These are phyloP conservation scores for Nemotelus nigrinus DNA, from an alignment of 2,888 invertebrate species.

Conservation along the genomic window DNA sequence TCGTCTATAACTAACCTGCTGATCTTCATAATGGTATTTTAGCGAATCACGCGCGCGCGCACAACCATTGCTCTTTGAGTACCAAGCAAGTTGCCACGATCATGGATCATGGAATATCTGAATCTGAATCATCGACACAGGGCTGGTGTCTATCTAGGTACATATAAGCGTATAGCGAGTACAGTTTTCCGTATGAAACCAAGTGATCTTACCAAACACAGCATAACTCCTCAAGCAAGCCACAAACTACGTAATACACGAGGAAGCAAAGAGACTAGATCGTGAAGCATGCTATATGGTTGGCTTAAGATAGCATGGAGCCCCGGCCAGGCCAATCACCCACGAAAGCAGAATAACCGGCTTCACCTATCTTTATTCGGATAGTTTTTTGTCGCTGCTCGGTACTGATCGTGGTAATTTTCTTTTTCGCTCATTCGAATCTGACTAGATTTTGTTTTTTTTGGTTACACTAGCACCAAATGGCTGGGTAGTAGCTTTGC, in stretches of 20 bases:
- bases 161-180: too few species aligned
- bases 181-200: too few species aligned
- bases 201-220: background rate
- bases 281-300: background rate
- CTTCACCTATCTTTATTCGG: constrained; percentile 18
- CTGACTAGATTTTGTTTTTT: too few species aligned
- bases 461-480: too few species aligned
- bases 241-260: background rate
- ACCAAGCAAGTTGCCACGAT: constrained; percentile 6
- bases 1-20: constrained; percentile 29
- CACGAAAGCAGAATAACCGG: constrained; percentile 44
- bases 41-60: constrained; percentile 25
- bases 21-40: constrained; percentile 38
- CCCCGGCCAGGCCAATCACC: constrained; percentile 42
- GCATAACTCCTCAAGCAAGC: background rate
- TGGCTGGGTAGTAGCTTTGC: too few species aligned
- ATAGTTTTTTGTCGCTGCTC: background rate
- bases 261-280: constrained; percentile 15
- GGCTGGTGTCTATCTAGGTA: background rate
- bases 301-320: background rate
- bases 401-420: background rate
- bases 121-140: background rate
- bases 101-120: constrained; percentile 25
- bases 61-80: constrained; percentile 18
- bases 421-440: background rate